These are phyloP conservation scores for Gymnodraco acuticeps DNA, from an alignment of 2,797 vertebrate species.

Conservation along the genomic window DNA sequence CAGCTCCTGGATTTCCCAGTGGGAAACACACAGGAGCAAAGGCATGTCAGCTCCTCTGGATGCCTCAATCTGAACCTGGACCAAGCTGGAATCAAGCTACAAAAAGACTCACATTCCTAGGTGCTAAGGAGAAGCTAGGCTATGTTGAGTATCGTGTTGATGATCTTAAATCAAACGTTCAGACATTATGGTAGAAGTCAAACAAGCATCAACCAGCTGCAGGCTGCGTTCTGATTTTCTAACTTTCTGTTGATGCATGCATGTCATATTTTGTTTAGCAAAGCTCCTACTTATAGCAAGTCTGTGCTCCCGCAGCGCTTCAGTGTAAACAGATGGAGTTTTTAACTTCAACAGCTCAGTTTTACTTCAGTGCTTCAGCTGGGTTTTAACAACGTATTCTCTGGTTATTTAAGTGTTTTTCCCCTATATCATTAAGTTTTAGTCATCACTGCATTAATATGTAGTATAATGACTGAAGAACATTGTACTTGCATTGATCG, in stretches of 20 bases:
- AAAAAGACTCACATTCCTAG: neutral
- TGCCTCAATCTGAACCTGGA: constrained; percentile 40
- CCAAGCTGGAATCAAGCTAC: neutral
- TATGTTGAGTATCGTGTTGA: neutral
- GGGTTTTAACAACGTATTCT: neutral
- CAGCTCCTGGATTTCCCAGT: constrained; percentile 60
- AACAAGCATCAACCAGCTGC: constrained; percentile 3
- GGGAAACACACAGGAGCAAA: constrained; percentile 28
- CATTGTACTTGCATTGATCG: neutral
- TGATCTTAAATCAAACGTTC: neutral
- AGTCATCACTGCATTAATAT: neutral
- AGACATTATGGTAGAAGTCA: neutral
- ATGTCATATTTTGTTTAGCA: constrained; percentile 27
- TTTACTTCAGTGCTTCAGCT: neutral
- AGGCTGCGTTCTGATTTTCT: constrained; percentile 12
- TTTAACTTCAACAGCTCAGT: constrained; percentile 14
- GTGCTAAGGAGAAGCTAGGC: no score
- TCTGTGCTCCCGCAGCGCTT: constrained; percentile 3
- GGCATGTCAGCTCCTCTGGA: constrained; percentile 32
- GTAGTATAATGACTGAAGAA: neutral
- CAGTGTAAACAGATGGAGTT: constrained; percentile 27
- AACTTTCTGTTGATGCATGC: constrained; percentile 25
- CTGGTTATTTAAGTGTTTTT: neutral
- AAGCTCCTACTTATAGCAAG: constrained; percentile 3
- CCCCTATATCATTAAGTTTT: neutral